Evolutionary conservation across 2,113 vertebrate species (phyloP), one percentile per base, ranked within the genome.

Genomic region (Malurus cyaneus): DNA sequence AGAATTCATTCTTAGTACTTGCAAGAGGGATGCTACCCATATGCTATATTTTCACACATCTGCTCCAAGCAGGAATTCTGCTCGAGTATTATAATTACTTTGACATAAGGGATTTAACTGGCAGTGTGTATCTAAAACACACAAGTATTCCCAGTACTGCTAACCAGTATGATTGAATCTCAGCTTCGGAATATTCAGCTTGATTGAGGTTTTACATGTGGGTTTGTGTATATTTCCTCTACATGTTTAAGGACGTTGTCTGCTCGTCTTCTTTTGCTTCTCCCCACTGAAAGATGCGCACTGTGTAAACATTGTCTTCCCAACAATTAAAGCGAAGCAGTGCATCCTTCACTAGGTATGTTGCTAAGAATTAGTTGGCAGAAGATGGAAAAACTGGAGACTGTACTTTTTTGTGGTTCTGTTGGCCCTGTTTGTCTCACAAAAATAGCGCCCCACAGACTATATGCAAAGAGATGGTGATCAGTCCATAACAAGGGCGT

Each of bases 401-500:
- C 12, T 65, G 24, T 42, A 66, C 31, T 73, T 87, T 23, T 29
- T 3, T 34, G 19, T 0, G 1, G 19, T 50, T 80, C 76, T 56
- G 28, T 73, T 81, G 60, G 44, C 46, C 18, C n/a, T 29, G 7
- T 52, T 79, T 85, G 41, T 53, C 56, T 80, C 60, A 85, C 64
- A 88, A 88, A 93, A 92, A 79, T 73, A 88, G 41, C 61, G 36
- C 46, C 36, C 26, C n/a, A 72, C 49, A 81, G 88, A 73, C 60
- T 44, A 10, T 87, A 89, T 64, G 32, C 46, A 57, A 78, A 62
- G 64, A 90, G 92, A 92, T 94, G 94, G 78, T 25, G 49, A 95
- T 95, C 93, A 60, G 60, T 60, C 71, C 94, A 76, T 81, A 92
- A 95, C 91, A 92, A 96, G 92, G 93, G 95, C 0, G 86, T 94